These are phyloP conservation scores for Drosophila formosana DNA, from an alignment of 2,888 invertebrate genomes.

Conservation along the genomic window DNA sequence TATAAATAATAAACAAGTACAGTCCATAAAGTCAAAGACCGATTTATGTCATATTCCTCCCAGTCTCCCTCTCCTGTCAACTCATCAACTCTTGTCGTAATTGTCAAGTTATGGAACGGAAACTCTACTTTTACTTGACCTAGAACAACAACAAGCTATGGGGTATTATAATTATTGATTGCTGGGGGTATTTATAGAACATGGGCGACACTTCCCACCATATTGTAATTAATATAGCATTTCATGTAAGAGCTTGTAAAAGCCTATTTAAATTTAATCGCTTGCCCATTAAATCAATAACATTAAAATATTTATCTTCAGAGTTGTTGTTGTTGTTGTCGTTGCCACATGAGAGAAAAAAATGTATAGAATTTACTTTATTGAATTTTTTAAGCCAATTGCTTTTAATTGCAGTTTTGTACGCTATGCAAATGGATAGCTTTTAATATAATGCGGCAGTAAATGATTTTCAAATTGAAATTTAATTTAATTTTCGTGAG, in stretches of 20 bases:
- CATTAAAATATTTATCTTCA: conserved; percentile 1
- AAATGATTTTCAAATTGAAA: conserved; percentile 20
- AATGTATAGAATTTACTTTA: neutral
- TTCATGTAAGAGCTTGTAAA: neutral
- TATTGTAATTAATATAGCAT: neutral
- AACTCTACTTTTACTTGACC: conserved; percentile 2
- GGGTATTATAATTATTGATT: conserved; percentile 3
- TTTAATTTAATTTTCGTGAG: conserved; percentile 17
- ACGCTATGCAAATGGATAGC: conserved; percentile 12
- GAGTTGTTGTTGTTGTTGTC: neutral
- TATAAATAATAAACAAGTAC: no score
- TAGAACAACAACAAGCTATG: neutral
- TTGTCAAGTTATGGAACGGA: neutral
- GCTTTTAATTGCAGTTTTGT: conserved; percentile 15
- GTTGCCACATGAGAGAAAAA: neutral
- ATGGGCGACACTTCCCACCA: neutral
- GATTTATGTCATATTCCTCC: no score
- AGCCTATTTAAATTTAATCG: conserved; percentile 1
- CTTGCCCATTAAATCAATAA: conserved; percentile 1
- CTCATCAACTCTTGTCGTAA: neutral
- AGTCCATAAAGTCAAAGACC: no score
- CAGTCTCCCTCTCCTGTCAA: no score
- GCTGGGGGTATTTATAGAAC: neutral
- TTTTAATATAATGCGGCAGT: conserved; percentile 12
- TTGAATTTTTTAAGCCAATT: conserved; percentile 10